These are phyloP conservation scores for Melipona beecheii DNA, from an alignment of 2,888 invertebrate species.

Conservation along the genomic window DNA sequence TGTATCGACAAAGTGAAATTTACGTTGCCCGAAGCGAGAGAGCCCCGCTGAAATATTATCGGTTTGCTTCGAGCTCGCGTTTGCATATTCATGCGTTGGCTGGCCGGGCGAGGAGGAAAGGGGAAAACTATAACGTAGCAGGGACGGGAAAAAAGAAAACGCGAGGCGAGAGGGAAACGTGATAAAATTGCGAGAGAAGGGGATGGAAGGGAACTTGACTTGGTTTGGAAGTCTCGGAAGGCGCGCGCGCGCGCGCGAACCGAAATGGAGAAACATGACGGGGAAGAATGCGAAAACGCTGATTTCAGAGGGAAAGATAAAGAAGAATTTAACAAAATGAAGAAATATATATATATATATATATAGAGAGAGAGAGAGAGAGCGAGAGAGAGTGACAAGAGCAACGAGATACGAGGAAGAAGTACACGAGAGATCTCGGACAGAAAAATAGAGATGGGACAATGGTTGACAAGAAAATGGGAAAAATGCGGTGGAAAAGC, in stretches of 20 bases:
- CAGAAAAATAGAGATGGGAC: neutral
- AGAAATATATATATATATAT: neutral
- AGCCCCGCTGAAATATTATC: conserved; percentile 75
- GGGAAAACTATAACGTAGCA: conserved; percentile 27
- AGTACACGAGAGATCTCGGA: neutral
- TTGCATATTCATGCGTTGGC: conserved; percentile 79
- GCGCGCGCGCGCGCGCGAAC: no score
- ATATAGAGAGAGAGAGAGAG: neutral
- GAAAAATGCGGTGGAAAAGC: neutral
- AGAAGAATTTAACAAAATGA: neutral
- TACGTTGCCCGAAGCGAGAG: conserved; percentile 68
- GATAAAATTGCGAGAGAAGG: neutral
- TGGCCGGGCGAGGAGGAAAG: conserved; percentile 15
- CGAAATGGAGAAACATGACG: neutral
- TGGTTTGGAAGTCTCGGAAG: neutral
- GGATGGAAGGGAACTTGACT: neutral
- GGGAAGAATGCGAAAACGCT: neutral
- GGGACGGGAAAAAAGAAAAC: neutral
- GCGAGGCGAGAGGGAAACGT: neutral
- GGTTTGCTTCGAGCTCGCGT: conserved; percentile 75
- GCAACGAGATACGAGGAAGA: neutral
- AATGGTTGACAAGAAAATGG: conserved; percentile 1
- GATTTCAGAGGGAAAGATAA: neutral
- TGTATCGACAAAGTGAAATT: conserved; percentile 74
- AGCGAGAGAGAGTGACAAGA: neutral